These are phyloP conservation scores for Melinaea marsaeus DNA, from an alignment of 2,888 invertebrate species.

Conservation along the genomic window DNA sequence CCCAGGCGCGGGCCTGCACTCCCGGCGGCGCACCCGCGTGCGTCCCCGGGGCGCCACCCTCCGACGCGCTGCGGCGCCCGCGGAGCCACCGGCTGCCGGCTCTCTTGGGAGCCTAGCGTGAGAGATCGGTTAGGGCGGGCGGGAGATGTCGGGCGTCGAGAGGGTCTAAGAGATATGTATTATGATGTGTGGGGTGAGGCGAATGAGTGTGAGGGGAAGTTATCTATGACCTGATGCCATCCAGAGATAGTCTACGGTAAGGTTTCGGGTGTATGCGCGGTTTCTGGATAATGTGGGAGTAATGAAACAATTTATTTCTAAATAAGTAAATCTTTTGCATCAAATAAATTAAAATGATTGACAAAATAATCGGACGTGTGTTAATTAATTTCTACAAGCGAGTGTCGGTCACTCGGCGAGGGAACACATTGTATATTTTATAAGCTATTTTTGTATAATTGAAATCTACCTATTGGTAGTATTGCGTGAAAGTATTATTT, in stretches of 20 bases:
- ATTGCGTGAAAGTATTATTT: background rate
- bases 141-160: conserved; percentile 20
- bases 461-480: background rate
- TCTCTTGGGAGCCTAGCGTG: conserved; percentile 64
- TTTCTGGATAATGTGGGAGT: conserved; percentile 41
- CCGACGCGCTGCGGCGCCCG: conserved; percentile 63
- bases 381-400: background rate
- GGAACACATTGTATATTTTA: too few species aligned
- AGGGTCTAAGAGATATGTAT: background rate
- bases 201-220: conserved; percentile 6
- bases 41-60: conserved; percentile 44
- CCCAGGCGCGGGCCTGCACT: conserved; percentile 81
- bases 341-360: too few species aligned
- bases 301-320: conserved; percentile 30
- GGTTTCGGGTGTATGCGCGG: conserved; percentile 42
- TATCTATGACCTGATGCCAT: conserved; percentile 53
- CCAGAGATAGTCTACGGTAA: conserved; percentile 58
- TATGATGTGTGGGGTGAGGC: background rate
- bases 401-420: too few species aligned
- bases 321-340: too few species aligned
- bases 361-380: background rate
- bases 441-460: conserved; percentile 19
- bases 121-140: conserved; percentile 34
- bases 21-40: conserved; percentile 55
- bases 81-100: conserved; percentile 60